Evolutionary conservation across 1,140 invertebrate genomes (phyloP).

Genomic region (Papilio helenus): DNA sequence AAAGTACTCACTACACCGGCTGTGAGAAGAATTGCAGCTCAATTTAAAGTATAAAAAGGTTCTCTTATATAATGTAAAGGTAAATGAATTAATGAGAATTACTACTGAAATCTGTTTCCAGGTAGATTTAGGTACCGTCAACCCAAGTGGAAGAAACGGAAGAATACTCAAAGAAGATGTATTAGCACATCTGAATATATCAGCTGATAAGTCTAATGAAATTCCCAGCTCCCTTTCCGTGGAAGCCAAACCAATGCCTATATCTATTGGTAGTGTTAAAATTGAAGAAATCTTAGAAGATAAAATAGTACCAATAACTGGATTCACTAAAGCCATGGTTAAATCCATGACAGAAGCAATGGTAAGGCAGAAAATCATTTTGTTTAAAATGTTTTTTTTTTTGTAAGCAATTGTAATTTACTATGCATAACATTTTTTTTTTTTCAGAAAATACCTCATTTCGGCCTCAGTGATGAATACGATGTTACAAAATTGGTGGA

Average conservation of each 20-base stretch:
- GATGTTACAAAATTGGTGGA: slow-evolving; percentile 91
- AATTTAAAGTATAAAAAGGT: slow-evolving; percentile 88
- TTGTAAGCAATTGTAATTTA: neutral
- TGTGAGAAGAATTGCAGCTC: slow-evolving; percentile 95
- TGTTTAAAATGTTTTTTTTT: neutral
- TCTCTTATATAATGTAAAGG: neutral
- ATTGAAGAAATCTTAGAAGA: slow-evolving; percentile 70
- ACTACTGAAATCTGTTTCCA: slow-evolving; percentile 60
- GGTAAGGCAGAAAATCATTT: slow-evolving; percentile 78
- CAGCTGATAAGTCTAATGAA: slow-evolving; percentile 74
- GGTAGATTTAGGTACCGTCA: slow-evolving; percentile 90
- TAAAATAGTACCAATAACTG: slow-evolving; percentile 83
- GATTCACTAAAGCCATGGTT: slow-evolving; percentile 95
- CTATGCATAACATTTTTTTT: neutral
- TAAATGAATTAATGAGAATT: neutral
- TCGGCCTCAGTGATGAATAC: slow-evolving; percentile 94
- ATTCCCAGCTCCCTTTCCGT: slow-evolving; percentile 52
- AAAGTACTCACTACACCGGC: slow-evolving; percentile 96
- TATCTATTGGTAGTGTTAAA: slow-evolving; percentile 47
- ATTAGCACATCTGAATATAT: slow-evolving; percentile 87
- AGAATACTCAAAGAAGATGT: slow-evolving; percentile 98
- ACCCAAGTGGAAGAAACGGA: slow-evolving; percentile 94
- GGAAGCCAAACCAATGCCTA: slow-evolving; percentile 50
- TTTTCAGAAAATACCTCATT: slow-evolving; percentile 92
- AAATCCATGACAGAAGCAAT: slow-evolving; percentile 97